phyloP scores from a whole-genome alignment of 2,797 vertebrate genomes.

The Macrochelys suwanniensis region DNA sequence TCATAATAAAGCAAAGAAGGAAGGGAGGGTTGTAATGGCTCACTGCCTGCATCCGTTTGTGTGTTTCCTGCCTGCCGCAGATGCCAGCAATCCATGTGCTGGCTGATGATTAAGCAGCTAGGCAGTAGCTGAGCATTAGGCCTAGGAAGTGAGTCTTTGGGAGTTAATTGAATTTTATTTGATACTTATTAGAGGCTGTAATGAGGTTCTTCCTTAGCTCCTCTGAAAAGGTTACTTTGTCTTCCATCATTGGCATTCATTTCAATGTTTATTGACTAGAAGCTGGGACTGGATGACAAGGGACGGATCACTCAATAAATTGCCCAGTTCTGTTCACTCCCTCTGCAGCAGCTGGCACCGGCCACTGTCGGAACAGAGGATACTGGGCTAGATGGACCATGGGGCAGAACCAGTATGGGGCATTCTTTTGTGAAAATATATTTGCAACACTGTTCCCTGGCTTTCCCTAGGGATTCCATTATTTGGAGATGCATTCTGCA shows the following conservation, averaged over 20 bases:
- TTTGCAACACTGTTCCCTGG: background rate
- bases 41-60: background rate
- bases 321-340: background rate
- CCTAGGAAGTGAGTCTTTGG: slow-evolving; percentile 30
- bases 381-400: background rate
- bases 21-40: background rate
- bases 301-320: background rate
- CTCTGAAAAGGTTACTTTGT: background rate
- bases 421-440: slow-evolving; percentile 3
- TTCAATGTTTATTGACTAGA: background rate
- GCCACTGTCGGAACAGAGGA: background rate
- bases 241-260: background rate
- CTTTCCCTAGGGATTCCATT: background rate
- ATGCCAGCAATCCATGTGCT: slow-evolving; percentile 25
- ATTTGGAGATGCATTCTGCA: background rate
- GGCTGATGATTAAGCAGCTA: slow-evolving; percentile 43
- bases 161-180: slow-evolving; percentile 58
- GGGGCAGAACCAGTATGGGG: background rate
- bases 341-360: background rate
- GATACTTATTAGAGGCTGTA: slow-evolving; percentile 45
- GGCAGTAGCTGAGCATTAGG: background rate
- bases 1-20: background rate
- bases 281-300: background rate
- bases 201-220: slow-evolving; percentile 37
- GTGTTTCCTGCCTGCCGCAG: slow-evolving; percentile 46